Conservation (phyloP, 2,113 vertebrate genomes). For the Pangasianodon hypophthalmus region DNA sequence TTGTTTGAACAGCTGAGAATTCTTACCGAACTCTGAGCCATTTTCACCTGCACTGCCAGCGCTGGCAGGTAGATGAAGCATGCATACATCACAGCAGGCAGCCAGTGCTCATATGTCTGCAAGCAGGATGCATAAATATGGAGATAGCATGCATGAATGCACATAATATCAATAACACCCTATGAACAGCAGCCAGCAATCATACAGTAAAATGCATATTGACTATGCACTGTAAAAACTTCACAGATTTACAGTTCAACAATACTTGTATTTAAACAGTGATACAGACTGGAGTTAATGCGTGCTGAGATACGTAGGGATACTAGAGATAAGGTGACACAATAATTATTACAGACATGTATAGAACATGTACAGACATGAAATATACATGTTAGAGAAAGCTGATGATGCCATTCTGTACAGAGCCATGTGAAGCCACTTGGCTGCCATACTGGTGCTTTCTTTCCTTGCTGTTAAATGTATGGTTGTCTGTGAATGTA, state of each 20-base stretch:
- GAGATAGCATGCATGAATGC: constrained; percentile 41
- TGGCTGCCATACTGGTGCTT: not conserved
- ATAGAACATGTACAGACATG: not conserved
- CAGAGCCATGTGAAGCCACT: not conserved
- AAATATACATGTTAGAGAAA: not conserved
- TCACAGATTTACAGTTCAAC: not conserved
- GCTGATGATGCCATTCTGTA: not conserved
- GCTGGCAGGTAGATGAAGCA: constrained; percentile 39
- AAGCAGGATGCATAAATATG: constrained; percentile 36
- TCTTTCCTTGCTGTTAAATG: not conserved
- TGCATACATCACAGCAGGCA: constrained; percentile 42
- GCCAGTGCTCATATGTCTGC: constrained; percentile 39
- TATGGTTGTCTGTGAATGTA: not conserved
- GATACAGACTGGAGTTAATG: not conserved
- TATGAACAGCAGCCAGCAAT: constrained; percentile 7
- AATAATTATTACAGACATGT: not conserved
- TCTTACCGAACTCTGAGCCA: constrained; percentile 75
- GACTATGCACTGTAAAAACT: not conserved
- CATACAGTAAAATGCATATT: constrained; percentile 3
- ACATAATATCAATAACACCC: constrained; percentile 20
- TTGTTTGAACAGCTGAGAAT: constrained; percentile 83
- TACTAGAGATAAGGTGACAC: not conserved
- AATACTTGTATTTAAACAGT: not conserved
- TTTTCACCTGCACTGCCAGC: constrained; percentile 69
- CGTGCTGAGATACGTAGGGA: not conserved